Conservation (phyloP, 2,113 vertebrate genomes). For the Excalfactoria chinensis region DNA sequence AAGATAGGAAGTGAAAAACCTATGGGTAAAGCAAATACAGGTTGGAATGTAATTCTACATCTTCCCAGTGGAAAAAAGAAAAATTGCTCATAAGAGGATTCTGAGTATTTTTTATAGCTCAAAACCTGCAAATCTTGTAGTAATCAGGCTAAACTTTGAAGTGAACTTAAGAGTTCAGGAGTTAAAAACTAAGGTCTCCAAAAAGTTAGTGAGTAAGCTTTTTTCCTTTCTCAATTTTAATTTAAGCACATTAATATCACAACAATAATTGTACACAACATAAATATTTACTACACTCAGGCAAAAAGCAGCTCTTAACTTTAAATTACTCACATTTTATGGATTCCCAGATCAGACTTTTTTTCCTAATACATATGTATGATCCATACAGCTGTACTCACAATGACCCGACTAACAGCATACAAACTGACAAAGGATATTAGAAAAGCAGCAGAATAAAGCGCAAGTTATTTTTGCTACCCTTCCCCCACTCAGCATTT, state of each 20-base stretch:
- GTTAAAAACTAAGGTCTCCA: background rate
- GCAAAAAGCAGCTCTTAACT: background rate
- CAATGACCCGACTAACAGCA: conserved; percentile 75
- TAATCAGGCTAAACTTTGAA: background rate
- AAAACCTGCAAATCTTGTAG: background rate
- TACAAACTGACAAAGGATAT: conserved; percentile 69
- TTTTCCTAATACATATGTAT: conserved; percentile 81
- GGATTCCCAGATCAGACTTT: conserved; percentile 78
- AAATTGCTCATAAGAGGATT: background rate
- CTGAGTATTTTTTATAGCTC: background rate
- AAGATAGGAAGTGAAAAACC: background rate
- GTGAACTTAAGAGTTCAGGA: background rate
- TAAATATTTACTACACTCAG: background rate
- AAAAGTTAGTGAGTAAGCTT: background rate
- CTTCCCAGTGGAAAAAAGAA: background rate
- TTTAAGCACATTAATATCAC: background rate
- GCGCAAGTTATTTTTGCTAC: conserved; percentile 39
- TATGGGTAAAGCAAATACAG: background rate
- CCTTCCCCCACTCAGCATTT: conserved; percentile 19
- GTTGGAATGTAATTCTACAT: background rate
- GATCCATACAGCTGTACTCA: conserved; percentile 76
- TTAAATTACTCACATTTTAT: conserved; percentile 10
- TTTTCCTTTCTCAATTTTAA: background rate
- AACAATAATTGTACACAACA: accelerated
- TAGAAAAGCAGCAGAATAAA: conserved; percentile 73